Base-by-base conservation (phyloP, 2,888 invertebrate genomes). In the Panorpa germanica region DNA sequence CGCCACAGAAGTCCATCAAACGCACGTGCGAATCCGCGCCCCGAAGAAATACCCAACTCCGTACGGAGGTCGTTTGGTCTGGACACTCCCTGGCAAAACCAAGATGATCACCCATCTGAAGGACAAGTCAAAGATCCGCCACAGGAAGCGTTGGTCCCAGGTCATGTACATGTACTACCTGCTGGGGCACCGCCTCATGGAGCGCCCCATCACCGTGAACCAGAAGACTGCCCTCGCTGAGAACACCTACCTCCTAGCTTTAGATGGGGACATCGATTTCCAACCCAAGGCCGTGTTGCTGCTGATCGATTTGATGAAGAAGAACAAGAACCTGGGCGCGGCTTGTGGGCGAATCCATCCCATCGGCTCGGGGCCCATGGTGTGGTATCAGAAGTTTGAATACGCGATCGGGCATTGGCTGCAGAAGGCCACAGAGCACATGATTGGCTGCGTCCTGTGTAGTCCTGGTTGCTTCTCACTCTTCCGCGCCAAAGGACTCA, bases 91-190 rank as follows among this genome's bases (percentile, higher is more conserved):
- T 0, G 86, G 86, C 1, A 74, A 76, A 42, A 85, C 81, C 13
- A 73, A 74, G 48, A 58, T 91, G 54, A 70, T 80, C 38, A 81
- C 76, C 6, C 90, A 91, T 49, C 57, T 91, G 34, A 91, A 91
- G 49, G 86, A 91, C 50, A 85, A 83, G 46, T 65, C 70, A 12
- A 80, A 81, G 49, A 88, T 91, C 30, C 63, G 90, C 19, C 76
- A 83, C 44, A 76, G 81, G 47, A 91, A 91, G 50, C 65, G 91
- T 34, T 91, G 90, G 90, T 86, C 86, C 28, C 90, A 90, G 65
- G 77, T 77, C 7, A 88, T 88, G 86, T 88, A 88, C 53, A 86
- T 88, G 86, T 88, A 86, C 53, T 88, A 85, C 46, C 60, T 88
- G 39, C 60, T 88, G 20, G 86, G 86, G 0, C 73, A 75, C 47